Conservation (phyloP, 2,888 invertebrate species). For the Eupithecia subfuscata region DNA sequence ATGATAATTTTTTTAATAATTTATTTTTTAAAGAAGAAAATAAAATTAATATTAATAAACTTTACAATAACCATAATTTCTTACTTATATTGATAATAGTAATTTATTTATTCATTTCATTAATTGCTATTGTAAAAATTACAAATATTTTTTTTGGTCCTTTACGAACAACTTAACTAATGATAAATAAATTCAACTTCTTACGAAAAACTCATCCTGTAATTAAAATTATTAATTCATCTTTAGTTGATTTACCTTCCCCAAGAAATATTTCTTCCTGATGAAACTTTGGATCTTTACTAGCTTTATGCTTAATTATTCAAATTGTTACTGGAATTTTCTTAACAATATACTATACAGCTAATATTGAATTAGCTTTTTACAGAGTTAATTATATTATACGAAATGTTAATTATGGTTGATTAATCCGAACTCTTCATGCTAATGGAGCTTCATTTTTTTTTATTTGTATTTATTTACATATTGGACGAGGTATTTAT, state of each 20-base stretch:
- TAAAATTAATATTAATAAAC: conserved; percentile 78
- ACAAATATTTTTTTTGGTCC: conserved; percentile 82
- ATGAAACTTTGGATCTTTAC: too few relatives aligned
- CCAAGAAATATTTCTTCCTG: too few relatives aligned
- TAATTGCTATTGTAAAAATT: conserved; percentile 68
- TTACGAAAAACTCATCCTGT: neutral
- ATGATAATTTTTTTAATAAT: conserved; percentile 46
- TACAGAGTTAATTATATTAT: too few relatives aligned
- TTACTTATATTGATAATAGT: conserved; percentile 80
- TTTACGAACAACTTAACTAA: conserved; percentile 74
- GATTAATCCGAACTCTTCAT: too few relatives aligned
- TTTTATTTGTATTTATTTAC: conserved; percentile 88
- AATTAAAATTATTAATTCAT: too few relatives aligned
- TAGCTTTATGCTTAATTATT: too few relatives aligned
- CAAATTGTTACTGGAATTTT: too few relatives aligned
- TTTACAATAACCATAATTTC: conserved; percentile 80
- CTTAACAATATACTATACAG: too few relatives aligned
- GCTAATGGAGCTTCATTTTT: too few relatives aligned
- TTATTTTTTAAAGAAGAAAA: conserved; percentile 65
- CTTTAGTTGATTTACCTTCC: too few relatives aligned
- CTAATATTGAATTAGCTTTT: too few relatives aligned
- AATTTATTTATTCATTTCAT: conserved; percentile 84
- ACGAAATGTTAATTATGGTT: too few relatives aligned
- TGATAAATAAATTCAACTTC: conserved; percentile 64
- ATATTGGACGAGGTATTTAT: conserved; percentile 86